Base-by-base conservation (phyloP, 2,113 vertebrate genomes). In the Gavia stellata region DNA sequence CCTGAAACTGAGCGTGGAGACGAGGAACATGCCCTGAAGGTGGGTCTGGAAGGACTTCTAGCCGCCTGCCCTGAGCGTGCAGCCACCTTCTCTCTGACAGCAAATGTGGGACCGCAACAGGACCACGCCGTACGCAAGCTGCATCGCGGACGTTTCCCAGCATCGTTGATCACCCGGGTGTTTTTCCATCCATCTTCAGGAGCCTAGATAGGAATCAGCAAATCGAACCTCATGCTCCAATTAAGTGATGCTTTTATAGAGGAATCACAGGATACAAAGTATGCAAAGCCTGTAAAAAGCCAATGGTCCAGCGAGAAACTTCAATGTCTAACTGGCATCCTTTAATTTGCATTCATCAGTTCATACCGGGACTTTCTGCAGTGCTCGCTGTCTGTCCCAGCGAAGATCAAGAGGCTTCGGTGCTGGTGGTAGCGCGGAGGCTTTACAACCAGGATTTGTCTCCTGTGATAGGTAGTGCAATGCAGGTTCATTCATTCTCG, bases 111-210 rank as follows among this genome's bases (percentile, higher is more conserved):
- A 49, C 29, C 4, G 3, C 42, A 85, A 62, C 11, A 70, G 53
- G 24, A 47, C 38, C 9, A 0, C 47, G 75, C 10, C 2, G 0
- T 16, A 10, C 0, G 2, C 15, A 40, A 25, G n/a, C 15, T 47
- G 50, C 66, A 26, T 44, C 3, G 0, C 0, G 5, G 63, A 38
- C 36, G 23, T 53, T 78, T 58, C 44, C 33, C 36, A 33, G 16
- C 68, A 55, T 44, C 49, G 10, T 34, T n/a, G n/a, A 44, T 44
- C 47, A 87, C 13, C 3, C 0, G 0, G 12, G 4, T 2, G 7
- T 52, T 61, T 63, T 38, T 34, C 42, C 40, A 25, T 19, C 52
- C 9, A 1, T 42, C 33, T 49, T 56, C 71, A 77, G 49, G 66
- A 82, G 44, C 58, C 29, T 70, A 4, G 16, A 33, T 15, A 77